Evolutionary conservation across 2,113 vertebrate species (phyloP).

Genomic region (Crotalus helleri): DNA sequence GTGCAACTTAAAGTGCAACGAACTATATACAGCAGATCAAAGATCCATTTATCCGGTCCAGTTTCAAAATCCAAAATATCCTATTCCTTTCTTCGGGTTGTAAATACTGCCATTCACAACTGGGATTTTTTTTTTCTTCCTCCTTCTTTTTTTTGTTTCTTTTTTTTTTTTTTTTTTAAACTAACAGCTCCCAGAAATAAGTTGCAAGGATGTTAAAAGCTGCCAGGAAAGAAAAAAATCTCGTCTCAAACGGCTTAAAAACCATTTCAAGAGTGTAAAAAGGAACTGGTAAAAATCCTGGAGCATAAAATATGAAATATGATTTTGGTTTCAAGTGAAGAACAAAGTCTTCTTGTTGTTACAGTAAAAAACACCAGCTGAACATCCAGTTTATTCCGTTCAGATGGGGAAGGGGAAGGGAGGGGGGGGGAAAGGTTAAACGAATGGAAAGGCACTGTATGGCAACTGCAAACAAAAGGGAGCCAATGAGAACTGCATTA

Average conservation of each 20-base stretch:
- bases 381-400: constrained; percentile 83
- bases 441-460: constrained; percentile 98
- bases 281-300: constrained; percentile 96
- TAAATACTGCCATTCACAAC: constrained; percentile 73
- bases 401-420: constrained; percentile 71
- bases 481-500: constrained; percentile 86
- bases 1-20: constrained; percentile 99
- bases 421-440: constrained; percentile 63
- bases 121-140: constrained; percentile 36
- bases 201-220: constrained; percentile 91
- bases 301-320: constrained; percentile 99
- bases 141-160: neutral
- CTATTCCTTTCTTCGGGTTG: constrained; percentile 70
- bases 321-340: constrained; percentile 96
- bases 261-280: constrained; percentile 96
- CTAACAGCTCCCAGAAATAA: constrained; percentile 82
- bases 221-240: constrained; percentile 81
- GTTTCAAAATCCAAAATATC: constrained; percentile 78
- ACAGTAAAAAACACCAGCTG: constrained; percentile 96
- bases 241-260: constrained; percentile 92
- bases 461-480: constrained; percentile 85
- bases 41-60: constrained; percentile 72
- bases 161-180: constrained; percentile 51
- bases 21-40: constrained; percentile 90
- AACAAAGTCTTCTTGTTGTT: constrained; percentile 89